Evolutionary conservation across 2,113 vertebrate genomes (phyloP), one percentile per base, ranked within the genome.

Genomic region (Cyrtonyx montezumae): DNA sequence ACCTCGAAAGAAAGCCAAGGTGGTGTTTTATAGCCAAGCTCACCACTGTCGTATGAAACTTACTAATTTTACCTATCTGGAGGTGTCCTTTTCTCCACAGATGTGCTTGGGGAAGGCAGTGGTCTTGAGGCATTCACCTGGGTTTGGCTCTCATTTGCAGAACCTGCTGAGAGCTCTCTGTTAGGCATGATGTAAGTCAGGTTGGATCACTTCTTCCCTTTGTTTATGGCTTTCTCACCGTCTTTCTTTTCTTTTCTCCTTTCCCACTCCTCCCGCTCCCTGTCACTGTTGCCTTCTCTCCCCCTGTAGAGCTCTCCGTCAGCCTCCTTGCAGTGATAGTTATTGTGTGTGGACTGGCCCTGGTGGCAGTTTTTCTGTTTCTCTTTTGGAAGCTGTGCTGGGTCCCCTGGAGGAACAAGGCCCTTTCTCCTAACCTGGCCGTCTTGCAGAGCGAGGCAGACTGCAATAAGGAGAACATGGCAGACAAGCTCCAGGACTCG

Each of bases 371-470:
- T 88, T 98, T 98, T 91, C 97, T 98, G 46, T 98, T 99, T 96
- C 96, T 99, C 97, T 99, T 98, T 97, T 99, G 99, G 99, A 99
- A 99, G 98, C 98, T 99, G 96, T 98, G 98, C 96, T 98, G 98
- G 98, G 97, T 97, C 76, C 98, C 98, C 96, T 97, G 98, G 98
- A 98, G 98, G 91, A 98, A 94, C 88, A 99, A 99, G 96, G 95
- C 97, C 88, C 14, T 97, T 45, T 97, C 98, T 78, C 96, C 98
- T 79, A 92, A 97, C 49, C 96, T 95, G 16, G 93, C 97, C 8
- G 62, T 96, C 89, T 94, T 93, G 86, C 97, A 92, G 40, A 69
- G 94, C 30, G 71, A 90, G 79, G 96, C 97, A 48, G 96, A 86
- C 95, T 51, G 80, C 45, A 26, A 59, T 45, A 97, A 95, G 88